Base-by-base conservation (phyloP, 2,797 vertebrate species). In the Protosalanx chinensis region DNA sequence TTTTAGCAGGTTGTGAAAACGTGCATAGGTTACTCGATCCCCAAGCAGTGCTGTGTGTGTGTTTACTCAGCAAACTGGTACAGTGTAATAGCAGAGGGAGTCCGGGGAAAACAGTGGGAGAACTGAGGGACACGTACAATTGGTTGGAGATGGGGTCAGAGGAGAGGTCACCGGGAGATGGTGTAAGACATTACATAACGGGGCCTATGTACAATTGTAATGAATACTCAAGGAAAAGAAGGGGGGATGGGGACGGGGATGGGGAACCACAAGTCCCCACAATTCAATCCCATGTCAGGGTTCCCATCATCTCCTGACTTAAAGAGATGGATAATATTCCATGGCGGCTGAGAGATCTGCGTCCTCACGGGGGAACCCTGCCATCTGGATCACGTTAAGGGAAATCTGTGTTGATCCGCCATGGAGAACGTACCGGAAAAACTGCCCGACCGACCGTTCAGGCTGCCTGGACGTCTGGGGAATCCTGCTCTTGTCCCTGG, bases 331-430 rank as follows among this genome's bases (percentile, higher is more conserved):
- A 74, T 53, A 76, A 70, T 74, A 74, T 75, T 74, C 59, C 69
- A 59, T 56, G 46, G 60, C 15, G 10, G 56, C 57, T 70, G 64
- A 68, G 58, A 76, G 73, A 70, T 61, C 57, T 63, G 53, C 51
- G 73, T 80, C 73, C 73, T 76, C 67, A 68, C 33, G 67, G 68
- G 77, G 71, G 68, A 73, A 76, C 46, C 77, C 77, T 76, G 68
- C 66, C 71, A 79, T 76, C 73, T 76, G 77, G 73, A 72, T 65
- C 71, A 18, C 20, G 67, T 79, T 76, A 83, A 27, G 51, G 49
- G 67, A 64, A 75, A 72, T 77, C 79, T 62, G 30, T 62, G 49
- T 65, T 73, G 71, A 81, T 75, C 76, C 67, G 23, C 23, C 57
- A 71, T 74, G 71, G 73, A 81, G 70, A 67, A 78, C 41, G 61